These are phyloP conservation scores for Rhincodon typus DNA, from an alignment of 2,797 vertebrate species.

Conservation along the genomic window DNA sequence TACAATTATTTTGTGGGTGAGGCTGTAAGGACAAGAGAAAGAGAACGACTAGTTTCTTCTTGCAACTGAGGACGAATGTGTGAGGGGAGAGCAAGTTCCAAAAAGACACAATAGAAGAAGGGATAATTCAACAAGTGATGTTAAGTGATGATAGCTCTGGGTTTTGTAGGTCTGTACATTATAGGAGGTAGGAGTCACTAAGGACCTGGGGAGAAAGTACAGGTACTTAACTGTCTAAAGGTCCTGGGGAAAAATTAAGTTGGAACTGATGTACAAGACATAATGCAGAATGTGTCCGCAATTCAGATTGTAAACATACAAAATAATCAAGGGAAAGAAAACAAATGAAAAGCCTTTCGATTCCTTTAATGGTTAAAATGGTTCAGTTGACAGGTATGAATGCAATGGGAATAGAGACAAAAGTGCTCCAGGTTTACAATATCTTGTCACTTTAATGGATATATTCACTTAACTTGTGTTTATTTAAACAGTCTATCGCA, in stretches of 20 bases:
- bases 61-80: background rate
- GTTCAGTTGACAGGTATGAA: constrained; percentile 7
- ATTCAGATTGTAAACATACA: background rate
- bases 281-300: background rate
- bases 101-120: background rate
- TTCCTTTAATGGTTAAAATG: background rate
- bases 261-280: background rate
- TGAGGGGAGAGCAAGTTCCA: background rate
- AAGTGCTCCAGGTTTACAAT: background rate
- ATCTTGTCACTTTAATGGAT: constrained; percentile 32
- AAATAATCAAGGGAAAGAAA: background rate
- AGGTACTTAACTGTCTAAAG: background rate
- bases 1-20: background rate
- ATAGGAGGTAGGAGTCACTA: background rate
- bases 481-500: constrained; percentile 23
- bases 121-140: background rate
- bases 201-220: background rate
- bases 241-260: background rate
- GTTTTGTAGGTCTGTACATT: background rate
- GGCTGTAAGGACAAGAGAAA: background rate
- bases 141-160: background rate
- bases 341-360: background rate
- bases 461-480: constrained; percentile 10
- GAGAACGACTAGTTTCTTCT: background rate
- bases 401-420: constrained; percentile 1